phyloP scores from a whole-genome alignment of 2,888 invertebrate species.

The Leucozona laternaria region DNA sequence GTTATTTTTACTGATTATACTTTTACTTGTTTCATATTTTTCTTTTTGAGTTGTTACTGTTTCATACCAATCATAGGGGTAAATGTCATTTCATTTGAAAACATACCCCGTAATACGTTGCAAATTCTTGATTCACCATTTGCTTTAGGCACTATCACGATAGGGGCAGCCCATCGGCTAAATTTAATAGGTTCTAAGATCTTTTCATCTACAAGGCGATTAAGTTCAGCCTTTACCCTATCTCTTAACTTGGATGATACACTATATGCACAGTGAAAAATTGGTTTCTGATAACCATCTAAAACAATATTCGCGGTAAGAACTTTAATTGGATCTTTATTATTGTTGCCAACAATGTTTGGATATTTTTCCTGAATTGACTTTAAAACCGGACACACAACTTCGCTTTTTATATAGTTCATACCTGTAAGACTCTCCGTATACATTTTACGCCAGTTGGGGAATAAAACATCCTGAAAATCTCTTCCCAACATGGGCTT shows the following conservation, averaged over 20 bases:
- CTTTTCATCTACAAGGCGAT: conserved; percentile 42
- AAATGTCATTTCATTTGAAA: too few relatives aligned
- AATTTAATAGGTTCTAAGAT: conserved; percentile 14
- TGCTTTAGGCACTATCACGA: conserved; percentile 12
- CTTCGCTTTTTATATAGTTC: conserved; percentile 12
- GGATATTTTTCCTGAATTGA: too few relatives aligned
- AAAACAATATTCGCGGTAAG: conserved; percentile 32
- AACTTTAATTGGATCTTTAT: conserved; percentile 28
- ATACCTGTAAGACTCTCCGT: background rate
- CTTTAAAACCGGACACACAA: too few relatives aligned
- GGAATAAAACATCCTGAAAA: conserved; percentile 28
- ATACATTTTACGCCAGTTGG: conserved; percentile 30
- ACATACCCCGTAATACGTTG: too few relatives aligned
- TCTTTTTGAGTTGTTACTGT: too few relatives aligned
- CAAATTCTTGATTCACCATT: conserved; percentile 21
- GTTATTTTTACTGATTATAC: too few relatives aligned
- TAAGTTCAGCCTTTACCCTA: conserved; percentile 65
- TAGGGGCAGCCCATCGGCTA: conserved; percentile 11
- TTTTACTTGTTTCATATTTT: too few relatives aligned
- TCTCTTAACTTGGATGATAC: background rate
- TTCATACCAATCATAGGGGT: too few relatives aligned
- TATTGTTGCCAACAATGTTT: background rate
- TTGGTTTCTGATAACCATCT: conserved; percentile 19
- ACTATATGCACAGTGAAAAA: conserved; percentile 67
- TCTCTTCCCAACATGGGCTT: conserved; percentile 31